A percentile compares a stretch with the other conserved stretches of the same genome.
Evolutionary conservation across 2,888 invertebrate species (phyloP).

Genomic region (Tortricodes alternella): DNA sequence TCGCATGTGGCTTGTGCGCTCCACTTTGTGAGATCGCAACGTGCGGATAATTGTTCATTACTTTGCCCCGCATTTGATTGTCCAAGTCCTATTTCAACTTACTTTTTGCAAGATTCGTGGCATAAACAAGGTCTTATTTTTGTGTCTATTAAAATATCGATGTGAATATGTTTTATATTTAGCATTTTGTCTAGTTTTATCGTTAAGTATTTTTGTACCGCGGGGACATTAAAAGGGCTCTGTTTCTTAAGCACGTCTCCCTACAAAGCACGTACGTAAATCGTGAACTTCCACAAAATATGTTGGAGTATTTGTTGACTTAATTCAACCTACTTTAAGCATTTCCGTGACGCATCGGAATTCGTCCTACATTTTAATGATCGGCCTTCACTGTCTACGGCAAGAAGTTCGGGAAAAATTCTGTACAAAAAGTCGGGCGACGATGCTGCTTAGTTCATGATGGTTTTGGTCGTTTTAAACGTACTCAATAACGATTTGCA

Average conservation of each 20-base stretch:
- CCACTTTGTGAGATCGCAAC: conserved; percentile 45
- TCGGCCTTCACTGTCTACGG: conserved; percentile 54
- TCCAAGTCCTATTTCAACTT: conserved; percentile 22
- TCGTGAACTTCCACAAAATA: conserved; percentile 50
- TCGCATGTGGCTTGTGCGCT: conserved; percentile 39
- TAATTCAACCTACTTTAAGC: conserved; percentile 64
- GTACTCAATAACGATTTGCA: not conserved
- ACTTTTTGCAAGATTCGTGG: not conserved
- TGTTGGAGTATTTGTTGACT: conserved; percentile 55
- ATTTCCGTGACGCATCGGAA: conserved; percentile 65
- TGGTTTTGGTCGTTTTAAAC: conserved; percentile 10
- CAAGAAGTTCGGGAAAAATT: conserved; percentile 57
- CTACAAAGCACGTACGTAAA: conserved; percentile 53
- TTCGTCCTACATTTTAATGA: conserved; percentile 69
- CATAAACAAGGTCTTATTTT: not conserved
- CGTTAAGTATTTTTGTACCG: not conserved
- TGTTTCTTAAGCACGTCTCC: conserved; percentile 52
- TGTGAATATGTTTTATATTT: not conserved
- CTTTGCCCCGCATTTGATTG: conserved; percentile 37
- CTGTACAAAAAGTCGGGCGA: conserved; percentile 30
- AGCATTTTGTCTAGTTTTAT: not conserved
- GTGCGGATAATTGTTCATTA: conserved; percentile 38
- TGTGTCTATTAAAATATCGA: not conserved
- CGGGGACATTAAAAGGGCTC: conserved; percentile 43
- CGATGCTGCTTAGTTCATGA: conserved; percentile 36